Conservation (phyloP, 53 echinoderm and acorn worm genomes). For the Luidia sarsii region DNA sequence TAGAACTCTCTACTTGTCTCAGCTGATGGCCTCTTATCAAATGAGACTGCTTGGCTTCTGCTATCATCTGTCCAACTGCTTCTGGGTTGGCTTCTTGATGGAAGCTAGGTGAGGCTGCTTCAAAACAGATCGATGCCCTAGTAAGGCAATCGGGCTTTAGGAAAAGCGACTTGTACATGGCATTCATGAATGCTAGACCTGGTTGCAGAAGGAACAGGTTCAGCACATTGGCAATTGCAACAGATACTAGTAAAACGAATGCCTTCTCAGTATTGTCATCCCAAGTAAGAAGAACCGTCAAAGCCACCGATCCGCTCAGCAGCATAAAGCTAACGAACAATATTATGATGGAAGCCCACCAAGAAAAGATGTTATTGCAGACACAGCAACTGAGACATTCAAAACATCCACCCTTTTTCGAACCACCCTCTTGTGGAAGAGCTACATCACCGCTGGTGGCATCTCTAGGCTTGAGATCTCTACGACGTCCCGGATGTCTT, state of each 20-base stretch:
- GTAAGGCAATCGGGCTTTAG: constrained; percentile 41
- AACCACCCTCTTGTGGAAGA: neutral
- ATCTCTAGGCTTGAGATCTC: neutral
- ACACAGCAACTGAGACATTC: neutral
- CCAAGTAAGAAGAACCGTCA: constrained; percentile 35
- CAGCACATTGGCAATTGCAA: constrained; percentile 2
- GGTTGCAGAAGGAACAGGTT: constrained; percentile 40
- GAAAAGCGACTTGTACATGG: constrained; percentile 36
- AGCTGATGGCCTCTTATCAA: constrained; percentile 30
- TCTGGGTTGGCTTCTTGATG: neutral
- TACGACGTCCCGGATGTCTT: neutral
- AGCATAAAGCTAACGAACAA: no score
- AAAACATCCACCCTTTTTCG: neutral
- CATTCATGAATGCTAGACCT: constrained; percentile 30
- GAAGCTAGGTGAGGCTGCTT: constrained; percentile 28
- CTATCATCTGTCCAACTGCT: neutral
- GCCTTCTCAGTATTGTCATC: constrained; percentile 26
- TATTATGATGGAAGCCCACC: constrained; percentile 37
- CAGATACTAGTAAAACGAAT: constrained; percentile 40
- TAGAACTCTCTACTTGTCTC: constrained; percentile 1
- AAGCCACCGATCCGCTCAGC: constrained; percentile 29
- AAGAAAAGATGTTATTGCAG: constrained; percentile 15
- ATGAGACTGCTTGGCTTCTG: neutral
- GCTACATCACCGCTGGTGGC: neutral
- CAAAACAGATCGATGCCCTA: constrained; percentile 33